Percentiles rank a stretch among this genome's conserved stretches.
Conservation (phyloP, 2,888 invertebrate species). For the Molorchus minor region DNA sequence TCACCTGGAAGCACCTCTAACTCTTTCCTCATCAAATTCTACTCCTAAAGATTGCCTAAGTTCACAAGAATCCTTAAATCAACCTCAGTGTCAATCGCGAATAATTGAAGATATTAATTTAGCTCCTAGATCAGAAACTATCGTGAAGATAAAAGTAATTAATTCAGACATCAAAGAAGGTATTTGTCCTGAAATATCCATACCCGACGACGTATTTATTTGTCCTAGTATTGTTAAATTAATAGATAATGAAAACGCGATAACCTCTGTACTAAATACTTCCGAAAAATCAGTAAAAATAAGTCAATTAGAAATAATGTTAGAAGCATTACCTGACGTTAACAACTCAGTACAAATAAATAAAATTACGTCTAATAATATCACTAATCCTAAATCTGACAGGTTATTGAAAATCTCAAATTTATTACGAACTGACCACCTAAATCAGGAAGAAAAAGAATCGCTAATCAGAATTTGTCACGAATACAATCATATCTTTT, state of each 20-base stretch:
- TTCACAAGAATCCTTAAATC: constrained; percentile 7
- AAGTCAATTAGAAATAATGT: constrained; percentile 28
- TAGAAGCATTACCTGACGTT: constrained; percentile 28
- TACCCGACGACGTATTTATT: constrained; percentile 33
- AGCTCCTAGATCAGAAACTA: constrained; percentile 36
- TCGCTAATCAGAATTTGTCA: constrained; percentile 2
- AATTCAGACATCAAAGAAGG: constrained; percentile 36
- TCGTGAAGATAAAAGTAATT: constrained; percentile 36
- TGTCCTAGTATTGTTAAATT: constrained; percentile 25
- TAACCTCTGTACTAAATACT: constrained; percentile 40
- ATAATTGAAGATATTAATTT: constrained; percentile 21
- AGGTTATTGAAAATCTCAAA: not conserved
- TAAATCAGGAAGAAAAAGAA: constrained; percentile 7
- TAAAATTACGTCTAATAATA: not conserved
- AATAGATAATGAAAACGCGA: constrained; percentile 20
- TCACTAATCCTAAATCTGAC: not conserved
- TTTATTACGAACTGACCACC: not conserved
- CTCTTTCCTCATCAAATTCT: constrained; percentile 4
- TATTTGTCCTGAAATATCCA: constrained; percentile 34
- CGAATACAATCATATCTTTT: constrained; percentile 10
- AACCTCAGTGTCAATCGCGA: constrained; percentile 1
- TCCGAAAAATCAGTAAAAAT: constrained; percentile 34
- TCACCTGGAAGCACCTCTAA: constrained; percentile 16
- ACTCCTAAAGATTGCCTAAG: constrained; percentile 6
- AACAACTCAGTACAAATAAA: constrained; percentile 7